Conservation (phyloP, 2,797 vertebrate genomes). For the Chelon labrosus region DNA sequence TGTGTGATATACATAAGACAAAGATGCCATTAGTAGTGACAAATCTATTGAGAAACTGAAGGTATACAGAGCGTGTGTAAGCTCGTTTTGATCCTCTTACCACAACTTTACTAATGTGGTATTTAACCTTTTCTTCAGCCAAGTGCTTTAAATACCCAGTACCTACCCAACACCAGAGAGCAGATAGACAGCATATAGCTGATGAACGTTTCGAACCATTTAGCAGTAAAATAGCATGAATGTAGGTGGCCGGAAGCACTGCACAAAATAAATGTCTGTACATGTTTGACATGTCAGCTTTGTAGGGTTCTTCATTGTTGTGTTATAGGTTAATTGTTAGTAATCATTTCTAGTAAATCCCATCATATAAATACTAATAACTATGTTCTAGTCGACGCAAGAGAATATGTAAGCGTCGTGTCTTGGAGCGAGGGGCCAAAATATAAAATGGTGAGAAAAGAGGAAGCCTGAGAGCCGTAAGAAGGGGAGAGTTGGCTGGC, state of each 20-base stretch:
- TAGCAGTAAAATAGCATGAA: no score
- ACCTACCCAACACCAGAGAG: not conserved
- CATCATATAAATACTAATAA: not conserved
- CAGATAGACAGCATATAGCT: not conserved
- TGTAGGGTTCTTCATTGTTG: not conserved
- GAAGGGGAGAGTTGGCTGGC: slow-evolving; percentile 39
- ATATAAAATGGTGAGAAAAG: slow-evolving; percentile 3
- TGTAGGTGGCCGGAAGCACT: no score
- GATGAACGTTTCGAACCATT: not conserved
- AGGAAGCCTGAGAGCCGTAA: slow-evolving; percentile 10
- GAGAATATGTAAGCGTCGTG: not conserved
- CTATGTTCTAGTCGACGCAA: not conserved
- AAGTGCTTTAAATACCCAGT: not conserved
- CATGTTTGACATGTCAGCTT: not conserved
- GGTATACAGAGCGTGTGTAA: not conserved
- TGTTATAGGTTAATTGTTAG: not conserved
- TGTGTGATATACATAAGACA: not conserved
- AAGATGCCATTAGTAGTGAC: not conserved
- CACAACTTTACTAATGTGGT: not conserved
- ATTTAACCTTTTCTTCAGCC: not conserved
- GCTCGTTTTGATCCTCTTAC: not conserved
- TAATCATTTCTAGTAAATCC: not conserved
- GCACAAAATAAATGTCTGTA: not conserved
- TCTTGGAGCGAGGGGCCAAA: not conserved
- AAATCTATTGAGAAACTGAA: not conserved